Evolutionary conservation across 1,140 invertebrate species (phyloP).

Genomic region (Drosophila parabipectinata): DNA sequence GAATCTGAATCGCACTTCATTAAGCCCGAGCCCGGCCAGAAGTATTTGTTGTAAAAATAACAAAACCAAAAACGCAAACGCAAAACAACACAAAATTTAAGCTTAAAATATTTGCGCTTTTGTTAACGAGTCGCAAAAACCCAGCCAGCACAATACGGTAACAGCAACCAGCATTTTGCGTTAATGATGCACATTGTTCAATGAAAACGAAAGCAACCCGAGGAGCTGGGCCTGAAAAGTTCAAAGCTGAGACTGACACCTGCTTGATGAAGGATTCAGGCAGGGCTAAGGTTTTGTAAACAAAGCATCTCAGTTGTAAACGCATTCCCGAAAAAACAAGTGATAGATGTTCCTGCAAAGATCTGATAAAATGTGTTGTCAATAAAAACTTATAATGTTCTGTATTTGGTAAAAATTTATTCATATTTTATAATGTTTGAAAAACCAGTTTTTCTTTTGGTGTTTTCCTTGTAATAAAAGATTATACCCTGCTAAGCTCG

Average conservation of each 20-base stretch:
- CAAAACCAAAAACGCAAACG: conserved; percentile 36
- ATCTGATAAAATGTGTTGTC: not conserved
- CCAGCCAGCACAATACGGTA: conserved; percentile 31
- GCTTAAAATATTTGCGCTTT: conserved; percentile 80
- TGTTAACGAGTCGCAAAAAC: conserved; percentile 70
- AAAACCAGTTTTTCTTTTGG: not conserved
- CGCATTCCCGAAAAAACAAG: not conserved
- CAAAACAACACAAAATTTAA: conserved; percentile 50
- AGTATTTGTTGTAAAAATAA: conserved; percentile 73
- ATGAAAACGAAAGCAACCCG: conserved; percentile 69
- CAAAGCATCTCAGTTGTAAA: not conserved
- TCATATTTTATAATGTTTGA: not conserved
- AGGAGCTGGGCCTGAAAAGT: conserved; percentile 5
- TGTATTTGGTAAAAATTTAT: not conserved
- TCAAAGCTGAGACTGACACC: conserved; percentile 13
- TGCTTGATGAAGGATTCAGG: conserved; percentile 40
- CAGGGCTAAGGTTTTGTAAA: not conserved
- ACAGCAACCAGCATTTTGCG: conserved; percentile 53
- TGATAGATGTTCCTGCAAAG: not conserved
- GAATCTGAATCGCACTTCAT: conserved; percentile 81
- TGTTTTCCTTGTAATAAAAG: not conserved
- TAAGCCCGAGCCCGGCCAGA: conserved; percentile 43
- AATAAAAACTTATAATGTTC: not conserved
- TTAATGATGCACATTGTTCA: conserved; percentile 82
- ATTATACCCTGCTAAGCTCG: not conserved